These are phyloP conservation scores for Campylorhamphus procurvoides DNA, from an alignment of 2,113 vertebrate species.

Conservation along the genomic window DNA sequence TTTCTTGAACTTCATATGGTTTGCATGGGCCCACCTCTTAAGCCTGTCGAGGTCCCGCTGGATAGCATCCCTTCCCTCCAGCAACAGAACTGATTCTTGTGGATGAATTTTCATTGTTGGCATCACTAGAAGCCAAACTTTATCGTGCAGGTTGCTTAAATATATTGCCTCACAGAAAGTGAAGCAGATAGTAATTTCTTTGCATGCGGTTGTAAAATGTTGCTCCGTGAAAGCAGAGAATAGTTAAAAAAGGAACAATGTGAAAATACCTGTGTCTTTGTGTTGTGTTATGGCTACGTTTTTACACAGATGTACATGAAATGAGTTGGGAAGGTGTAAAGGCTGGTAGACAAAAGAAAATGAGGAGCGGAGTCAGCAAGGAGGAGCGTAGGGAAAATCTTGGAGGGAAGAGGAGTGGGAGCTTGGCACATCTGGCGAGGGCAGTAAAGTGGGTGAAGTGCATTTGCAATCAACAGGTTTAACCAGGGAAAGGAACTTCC, in stretches of 20 bases:
- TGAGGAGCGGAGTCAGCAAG: background rate
- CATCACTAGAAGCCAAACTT: background rate
- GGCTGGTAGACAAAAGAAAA: background rate
- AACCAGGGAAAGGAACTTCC: background rate
- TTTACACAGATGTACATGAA: background rate
- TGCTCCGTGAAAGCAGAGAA: background rate
- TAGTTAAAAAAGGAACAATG: background rate
- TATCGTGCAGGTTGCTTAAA: background rate
- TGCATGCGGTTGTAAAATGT: background rate
- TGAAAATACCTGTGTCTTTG: background rate
- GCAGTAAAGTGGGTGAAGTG: background rate
- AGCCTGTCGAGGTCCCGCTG: background rate
- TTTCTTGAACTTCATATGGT: background rate
- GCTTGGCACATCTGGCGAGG: background rate
- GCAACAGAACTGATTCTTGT: background rate
- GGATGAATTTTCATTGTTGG: background rate
- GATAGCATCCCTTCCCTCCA: background rate
- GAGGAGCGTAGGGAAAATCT: background rate
- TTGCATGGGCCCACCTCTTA: background rate
- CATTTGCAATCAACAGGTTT: background rate
- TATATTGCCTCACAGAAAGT: background rate
- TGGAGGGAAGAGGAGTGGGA: background rate
- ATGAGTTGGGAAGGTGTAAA: background rate
- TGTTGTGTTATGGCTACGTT: background rate
- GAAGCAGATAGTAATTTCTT: rapidly evolving